Evolutionary conservation across 2,113 vertebrate species (phyloP).

Genomic region (Genyomyrus donnyi): DNA sequence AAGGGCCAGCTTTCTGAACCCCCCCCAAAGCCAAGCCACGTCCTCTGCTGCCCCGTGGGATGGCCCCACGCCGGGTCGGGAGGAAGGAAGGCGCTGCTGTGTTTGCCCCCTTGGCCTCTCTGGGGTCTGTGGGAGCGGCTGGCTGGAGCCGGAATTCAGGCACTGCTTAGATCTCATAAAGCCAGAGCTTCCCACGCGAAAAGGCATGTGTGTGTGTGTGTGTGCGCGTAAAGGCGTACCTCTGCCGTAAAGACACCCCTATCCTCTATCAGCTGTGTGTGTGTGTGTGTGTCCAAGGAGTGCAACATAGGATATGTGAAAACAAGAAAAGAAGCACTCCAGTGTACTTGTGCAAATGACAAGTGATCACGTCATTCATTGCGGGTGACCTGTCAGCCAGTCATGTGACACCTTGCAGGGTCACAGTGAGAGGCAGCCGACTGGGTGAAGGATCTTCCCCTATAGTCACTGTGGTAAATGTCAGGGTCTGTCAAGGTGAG

Average conservation of each 20-base stretch:
- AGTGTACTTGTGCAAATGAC: background rate
- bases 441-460: background rate
- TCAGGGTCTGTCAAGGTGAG: background rate
- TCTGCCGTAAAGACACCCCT: background rate
- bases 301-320: background rate
- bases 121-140: background rate
- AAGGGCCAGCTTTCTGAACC: background rate
- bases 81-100: constrained; percentile 7
- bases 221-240: too few relatives aligned
- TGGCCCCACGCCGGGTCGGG: background rate
- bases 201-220: too few relatives aligned
- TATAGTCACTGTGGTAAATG: background rate
- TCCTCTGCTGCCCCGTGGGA: background rate
- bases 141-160: background rate
- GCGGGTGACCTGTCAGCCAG: background rate
- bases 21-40: background rate
- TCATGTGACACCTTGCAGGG: background rate
- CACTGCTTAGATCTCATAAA: background rate
- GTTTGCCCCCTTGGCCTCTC: background rate
- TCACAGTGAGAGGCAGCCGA: background rate
- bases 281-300: background rate
- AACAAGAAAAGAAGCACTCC: background rate
- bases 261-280: background rate
- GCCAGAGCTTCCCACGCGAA: background rate
- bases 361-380: background rate